Base-by-base conservation (phyloP, 2,888 invertebrate species). In the Caenorhabditis sp. region DNA sequence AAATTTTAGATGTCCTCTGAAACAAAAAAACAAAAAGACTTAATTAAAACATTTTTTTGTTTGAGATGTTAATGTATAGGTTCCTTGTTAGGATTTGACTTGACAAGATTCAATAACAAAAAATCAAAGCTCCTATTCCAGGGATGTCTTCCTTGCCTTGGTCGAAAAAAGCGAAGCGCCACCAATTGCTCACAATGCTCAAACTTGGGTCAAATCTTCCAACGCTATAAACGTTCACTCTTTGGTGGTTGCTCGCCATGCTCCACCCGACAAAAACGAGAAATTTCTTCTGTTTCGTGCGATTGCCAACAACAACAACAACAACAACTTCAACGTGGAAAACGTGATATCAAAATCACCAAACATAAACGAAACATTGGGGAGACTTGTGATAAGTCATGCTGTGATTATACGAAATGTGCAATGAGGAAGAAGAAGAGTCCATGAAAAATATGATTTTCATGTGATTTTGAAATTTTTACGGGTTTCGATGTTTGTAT, bases 241-340 rank as follows among this genome's bases (percentile, higher is more conserved):
- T 64, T 65, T n/a, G 64, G 64, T 25, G 72, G 72, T 38, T 72
- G 72, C 20, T 65, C 67, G 12, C 65, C 57, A 20, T 72, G 72
- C 27, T 53, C 66, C n/a, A 21, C 23, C 1, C 2, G 65, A 43
- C 53, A 49, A 36, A 63, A 63, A 23, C 26, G 49, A 21, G n/a
- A 36, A 21, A n/a, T n/a, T n/a, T n/a, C n/a, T n/a, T n/a, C n/a
- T n/a, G 59, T 38, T 8, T 20, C 68, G 4, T 72, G 67, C 23
- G 50, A 50, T 5, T 67, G 64, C 20, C 67, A 14, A 57, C 59
- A 21, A 59, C 66, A 0, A n/a, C n/a, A n/a, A n/a, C n/a, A n/a
- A n/a, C n/a, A n/a, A n/a, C n/a, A n/a, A n/a, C n/a, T n/a, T n/a
- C n/a, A n/a, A 43, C 59, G 59, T 58, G 59, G 17, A 26, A 56